phyloP scores from a whole-genome alignment of 2,888 invertebrate genomes.

The Brachyptera risi region DNA sequence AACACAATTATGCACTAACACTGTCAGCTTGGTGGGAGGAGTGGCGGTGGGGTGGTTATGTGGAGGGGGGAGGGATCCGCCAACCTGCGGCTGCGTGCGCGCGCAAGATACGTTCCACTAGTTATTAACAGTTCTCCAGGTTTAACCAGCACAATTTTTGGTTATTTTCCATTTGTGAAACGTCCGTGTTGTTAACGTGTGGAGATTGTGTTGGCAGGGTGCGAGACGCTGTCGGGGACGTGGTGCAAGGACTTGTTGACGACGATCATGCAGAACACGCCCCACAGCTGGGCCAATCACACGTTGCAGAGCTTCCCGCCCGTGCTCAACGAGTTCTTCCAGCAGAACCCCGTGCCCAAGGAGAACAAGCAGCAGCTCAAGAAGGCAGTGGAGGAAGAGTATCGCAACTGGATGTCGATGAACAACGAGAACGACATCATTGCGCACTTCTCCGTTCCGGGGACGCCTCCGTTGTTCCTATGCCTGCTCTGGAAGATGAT shows the following conservation, averaged over 20 bases:
- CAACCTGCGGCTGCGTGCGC: too few relatives aligned
- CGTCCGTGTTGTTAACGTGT: too few relatives aligned
- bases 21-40: too few relatives aligned
- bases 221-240: conserved; percentile 59
- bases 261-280: conserved; percentile 90
- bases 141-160: too few relatives aligned
- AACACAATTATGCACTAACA: too few relatives aligned
- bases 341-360: conserved; percentile 74
- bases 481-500: conserved; percentile 95
- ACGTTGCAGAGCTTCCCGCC: conserved; percentile 89
- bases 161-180: too few relatives aligned
- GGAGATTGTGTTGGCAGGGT: too few relatives aligned
- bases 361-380: conserved; percentile 90
- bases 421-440: conserved; percentile 95
- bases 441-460: conserved; percentile 91
- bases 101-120: too few relatives aligned
- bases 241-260: conserved; percentile 89
- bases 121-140: too few relatives aligned
- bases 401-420: conserved; percentile 95
- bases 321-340: conserved; percentile 84
- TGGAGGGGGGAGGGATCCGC: too few relatives aligned
- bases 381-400: conserved; percentile 92
- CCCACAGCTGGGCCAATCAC: conserved; percentile 92
- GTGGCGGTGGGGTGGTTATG: too few relatives aligned
- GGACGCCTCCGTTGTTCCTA: conserved; percentile 84